These are phyloP conservation scores for Scytalopus superciliaris DNA, from an alignment of 2,113 vertebrate species.

Conservation along the genomic window DNA sequence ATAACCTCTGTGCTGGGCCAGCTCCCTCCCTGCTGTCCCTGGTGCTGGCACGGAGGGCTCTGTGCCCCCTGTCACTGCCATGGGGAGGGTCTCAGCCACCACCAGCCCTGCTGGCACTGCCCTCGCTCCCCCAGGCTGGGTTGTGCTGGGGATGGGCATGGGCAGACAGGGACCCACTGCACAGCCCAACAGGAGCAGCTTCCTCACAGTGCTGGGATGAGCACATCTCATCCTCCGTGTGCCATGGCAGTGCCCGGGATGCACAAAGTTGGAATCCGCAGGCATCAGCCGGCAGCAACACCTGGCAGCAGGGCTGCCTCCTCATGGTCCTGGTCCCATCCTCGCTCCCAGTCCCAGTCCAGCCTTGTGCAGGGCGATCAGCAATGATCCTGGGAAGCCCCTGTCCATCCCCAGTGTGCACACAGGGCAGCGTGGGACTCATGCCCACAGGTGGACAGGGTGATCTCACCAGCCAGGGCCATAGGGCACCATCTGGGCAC, in stretches of 20 bases:
- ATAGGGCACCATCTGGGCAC: fast-evolving
- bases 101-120: too few species aligned
- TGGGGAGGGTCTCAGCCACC: too few species aligned
- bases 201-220: fast-evolving
- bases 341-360: fast-evolving
- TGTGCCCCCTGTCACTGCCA: too few species aligned
- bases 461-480: fast-evolving
- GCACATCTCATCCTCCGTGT: fast-evolving
- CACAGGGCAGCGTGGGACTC: not conserved
- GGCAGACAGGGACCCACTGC: fast-evolving
- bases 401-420: fast-evolving
- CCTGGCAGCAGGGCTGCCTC: fast-evolving
- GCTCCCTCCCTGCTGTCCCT: not conserved
- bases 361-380: fast-evolving
- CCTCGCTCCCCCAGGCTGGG: fast-evolving
- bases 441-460: fast-evolving
- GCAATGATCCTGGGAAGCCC: fast-evolving
- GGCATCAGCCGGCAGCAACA: fast-evolving
- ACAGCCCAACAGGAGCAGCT: fast-evolving
- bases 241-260: fast-evolving
- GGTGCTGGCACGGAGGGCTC: not conserved
- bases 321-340: fast-evolving
- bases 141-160: fast-evolving
- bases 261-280: fast-evolving
- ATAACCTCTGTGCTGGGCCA: not conserved